A percentile compares a stretch with the other conserved stretches of the same genome.
Conservation (phyloP, 1,140 invertebrate species). For the Microvelia longipes region DNA sequence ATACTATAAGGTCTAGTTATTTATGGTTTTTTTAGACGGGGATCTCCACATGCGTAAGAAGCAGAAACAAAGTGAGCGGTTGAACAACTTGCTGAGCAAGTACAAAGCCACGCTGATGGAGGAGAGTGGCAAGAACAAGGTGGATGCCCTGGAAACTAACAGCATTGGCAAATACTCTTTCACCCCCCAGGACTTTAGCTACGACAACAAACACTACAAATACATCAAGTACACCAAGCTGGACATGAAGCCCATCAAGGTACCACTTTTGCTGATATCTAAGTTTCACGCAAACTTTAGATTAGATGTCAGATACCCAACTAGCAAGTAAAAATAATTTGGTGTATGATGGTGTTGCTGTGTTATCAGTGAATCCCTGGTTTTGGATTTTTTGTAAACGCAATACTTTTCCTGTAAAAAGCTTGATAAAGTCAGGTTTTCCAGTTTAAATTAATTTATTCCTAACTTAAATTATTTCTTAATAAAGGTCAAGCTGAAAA, state of each 20-base stretch:
- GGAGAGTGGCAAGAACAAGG: conserved; percentile 18
- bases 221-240: conserved; percentile 61
- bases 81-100: conserved; percentile 47
- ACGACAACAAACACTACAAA: conserved; percentile 64
- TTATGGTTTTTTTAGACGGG: conserved; percentile 34
- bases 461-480: no score
- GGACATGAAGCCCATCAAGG: conserved; percentile 51
- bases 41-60: conserved; percentile 39
- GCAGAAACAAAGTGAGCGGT: conserved; percentile 42
- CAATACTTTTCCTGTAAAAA: no score
- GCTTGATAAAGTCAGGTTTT: no score
- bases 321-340: no score
- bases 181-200: conserved; percentile 59
- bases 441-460: no score
- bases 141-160: neutral
- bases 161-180: conserved; percentile 37
- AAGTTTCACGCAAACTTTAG: neutral
- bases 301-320: neutral
- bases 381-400: no score
- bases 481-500: no score
- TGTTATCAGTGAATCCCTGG: no score
- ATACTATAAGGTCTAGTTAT: no score
- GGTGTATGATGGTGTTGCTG: no score
- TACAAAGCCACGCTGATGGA: conserved; percentile 39
- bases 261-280: conserved; percentile 23